Percentiles rank a stretch among this genome's conserved stretches.
Conservation (phyloP, 2,113 vertebrate genomes). For the Gopherus flavomarginatus region DNA sequence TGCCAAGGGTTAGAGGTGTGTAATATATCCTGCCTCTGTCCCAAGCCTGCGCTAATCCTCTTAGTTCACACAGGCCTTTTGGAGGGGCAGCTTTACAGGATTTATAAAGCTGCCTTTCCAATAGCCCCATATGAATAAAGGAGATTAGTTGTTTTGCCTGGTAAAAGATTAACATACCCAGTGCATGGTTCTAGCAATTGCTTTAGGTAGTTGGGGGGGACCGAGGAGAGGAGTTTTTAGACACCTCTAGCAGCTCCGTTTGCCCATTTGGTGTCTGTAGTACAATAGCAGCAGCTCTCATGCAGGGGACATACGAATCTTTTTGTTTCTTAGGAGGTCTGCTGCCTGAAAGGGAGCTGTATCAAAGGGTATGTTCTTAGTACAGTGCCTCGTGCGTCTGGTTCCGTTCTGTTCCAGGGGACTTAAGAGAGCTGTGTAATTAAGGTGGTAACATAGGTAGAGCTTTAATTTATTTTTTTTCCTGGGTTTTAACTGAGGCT, state of each 20-base stretch:
- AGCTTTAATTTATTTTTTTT: neutral
- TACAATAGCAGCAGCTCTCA: no score
- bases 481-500: neutral
- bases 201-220: neutral
- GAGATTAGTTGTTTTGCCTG: neutral
- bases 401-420: neutral
- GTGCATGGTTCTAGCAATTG: neutral
- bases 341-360: neutral
- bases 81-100: neutral
- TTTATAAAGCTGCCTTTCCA: neutral
- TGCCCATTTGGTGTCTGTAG: neutral
- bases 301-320: neutral
- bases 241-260: neutral
- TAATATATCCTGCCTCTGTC: neutral
- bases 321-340: neutral
- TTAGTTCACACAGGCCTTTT: neutral
- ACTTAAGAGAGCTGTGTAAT: accelerated
- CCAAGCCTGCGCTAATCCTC: neutral
- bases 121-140: neutral
- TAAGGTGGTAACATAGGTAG: neutral
- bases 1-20: neutral
- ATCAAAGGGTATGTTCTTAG: accelerated
- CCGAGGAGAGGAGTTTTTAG: neutral
- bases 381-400: accelerated
- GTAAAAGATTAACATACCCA: neutral